Percentiles rank a stretch among this genome's conserved stretches.
Conservation (phyloP, 2,888 invertebrate genomes). For the Drosophila paranaensis region DNA sequence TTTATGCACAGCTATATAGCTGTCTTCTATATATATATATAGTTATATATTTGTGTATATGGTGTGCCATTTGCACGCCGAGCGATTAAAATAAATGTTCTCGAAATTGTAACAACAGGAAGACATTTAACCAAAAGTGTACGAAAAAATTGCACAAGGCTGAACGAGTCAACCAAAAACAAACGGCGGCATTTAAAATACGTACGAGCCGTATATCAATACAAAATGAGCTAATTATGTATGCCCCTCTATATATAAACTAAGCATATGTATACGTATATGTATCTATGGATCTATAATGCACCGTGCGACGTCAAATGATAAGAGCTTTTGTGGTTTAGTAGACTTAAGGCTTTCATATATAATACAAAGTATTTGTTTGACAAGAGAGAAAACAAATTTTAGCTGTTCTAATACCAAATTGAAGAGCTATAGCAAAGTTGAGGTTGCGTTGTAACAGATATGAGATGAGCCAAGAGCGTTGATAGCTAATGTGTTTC, state of each 20-base stretch:
- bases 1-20: neutral
- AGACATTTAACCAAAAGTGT: constrained; percentile 40
- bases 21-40: neutral
- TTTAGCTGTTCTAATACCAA: neutral
- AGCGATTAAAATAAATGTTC: constrained; percentile 49
- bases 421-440: neutral
- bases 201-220: constrained; percentile 17
- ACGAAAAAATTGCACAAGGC: constrained; percentile 34
- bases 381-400: no score
- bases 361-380: neutral
- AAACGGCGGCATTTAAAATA: constrained; percentile 45
- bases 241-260: neutral
- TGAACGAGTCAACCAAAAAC: constrained; percentile 19
- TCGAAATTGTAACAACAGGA: constrained; percentile 55
- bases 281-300: neutral
- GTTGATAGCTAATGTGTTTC: neutral
- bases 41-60: constrained; percentile 2
- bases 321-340: constrained; percentile 10
- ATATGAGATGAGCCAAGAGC: no score
- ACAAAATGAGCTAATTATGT: constrained; percentile 28
- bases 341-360: neutral
- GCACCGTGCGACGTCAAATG: constrained; percentile 20
- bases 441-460: neutral
- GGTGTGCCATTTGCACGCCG: constrained; percentile 37
- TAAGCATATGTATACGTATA: neutral